Evolutionary conservation across 2,113 vertebrate species (phyloP).

Genomic region (Tylochromis polylepis): DNA sequence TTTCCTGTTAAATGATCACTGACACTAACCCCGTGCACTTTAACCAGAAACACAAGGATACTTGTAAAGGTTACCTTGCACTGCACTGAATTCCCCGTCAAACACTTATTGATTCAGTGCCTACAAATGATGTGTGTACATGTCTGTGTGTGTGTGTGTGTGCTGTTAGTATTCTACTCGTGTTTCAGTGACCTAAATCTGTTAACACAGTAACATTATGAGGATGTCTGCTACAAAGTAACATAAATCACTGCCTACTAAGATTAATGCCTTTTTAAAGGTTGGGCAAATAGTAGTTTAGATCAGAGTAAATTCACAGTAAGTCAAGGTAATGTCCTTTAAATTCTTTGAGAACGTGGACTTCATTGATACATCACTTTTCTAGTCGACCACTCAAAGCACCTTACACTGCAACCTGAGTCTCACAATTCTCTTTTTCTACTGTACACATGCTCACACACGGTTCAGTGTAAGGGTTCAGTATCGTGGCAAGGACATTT

Average conservation of each 20-base stretch:
- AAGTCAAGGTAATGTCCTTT: neutral
- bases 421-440: neutral
- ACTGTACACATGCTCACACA: neutral
- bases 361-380: neutral
- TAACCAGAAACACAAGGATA: neutral
- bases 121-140: neutral
- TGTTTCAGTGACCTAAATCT: neutral
- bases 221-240: neutral
- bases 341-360: neutral
- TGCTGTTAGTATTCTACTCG: neutral
- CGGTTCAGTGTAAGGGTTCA: neutral
- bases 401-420: neutral
- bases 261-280: neutral
- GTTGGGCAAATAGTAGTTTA: neutral
- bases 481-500: neutral
- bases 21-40: neutral
- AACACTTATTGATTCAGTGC: conserved; percentile 30
- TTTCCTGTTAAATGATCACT: neutral
- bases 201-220: neutral
- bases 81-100: neutral
- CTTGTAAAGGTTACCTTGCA: neutral
- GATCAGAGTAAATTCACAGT: neutral
- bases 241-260: neutral
- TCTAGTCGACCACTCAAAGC: neutral
- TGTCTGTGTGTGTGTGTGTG: neutral